Evolutionary conservation across 35 echinoderm and acorn worm genomes (phyloP).

Genomic region (Heliocidaris erythrogramma): DNA sequence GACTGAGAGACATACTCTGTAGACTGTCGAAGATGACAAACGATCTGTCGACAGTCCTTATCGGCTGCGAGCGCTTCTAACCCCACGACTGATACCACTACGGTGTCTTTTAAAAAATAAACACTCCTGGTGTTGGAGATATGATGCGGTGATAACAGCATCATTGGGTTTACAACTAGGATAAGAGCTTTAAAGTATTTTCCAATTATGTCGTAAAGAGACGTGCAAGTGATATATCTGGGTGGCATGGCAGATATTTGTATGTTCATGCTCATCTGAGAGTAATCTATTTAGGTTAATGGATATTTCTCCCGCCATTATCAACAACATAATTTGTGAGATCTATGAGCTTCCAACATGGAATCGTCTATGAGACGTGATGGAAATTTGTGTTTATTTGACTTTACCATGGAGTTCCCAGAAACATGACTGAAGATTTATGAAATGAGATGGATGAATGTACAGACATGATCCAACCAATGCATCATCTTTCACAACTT

Average conservation of each 20-base stretch:
- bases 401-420: not conserved
- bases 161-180: not conserved
- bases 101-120: not conserved
- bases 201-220: not conserved
- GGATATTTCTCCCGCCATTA: not conserved
- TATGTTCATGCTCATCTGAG: not conserved
- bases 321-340: not conserved
- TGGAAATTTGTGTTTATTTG: not conserved
- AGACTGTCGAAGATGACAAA: not conserved
- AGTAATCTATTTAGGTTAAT: not conserved
- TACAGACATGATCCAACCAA: too few species aligned
- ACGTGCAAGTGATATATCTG: not conserved
- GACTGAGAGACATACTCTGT: constrained; percentile 1
- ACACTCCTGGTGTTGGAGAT: not conserved
- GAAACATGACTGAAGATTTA: not conserved
- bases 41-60: not conserved
- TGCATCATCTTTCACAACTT: too few species aligned
- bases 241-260: not conserved
- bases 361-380: not conserved
- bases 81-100: not conserved
- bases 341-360: not conserved
- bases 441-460: too few species aligned
- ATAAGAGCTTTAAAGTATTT: constrained; percentile 2
- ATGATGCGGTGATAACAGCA: constrained; percentile 1
- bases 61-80: not conserved